Percentiles rank a stretch among this genome's conserved stretches.
phyloP scores from a whole-genome alignment of 2,113 vertebrate genomes.

The Dipodomys spectabilis region DNA sequence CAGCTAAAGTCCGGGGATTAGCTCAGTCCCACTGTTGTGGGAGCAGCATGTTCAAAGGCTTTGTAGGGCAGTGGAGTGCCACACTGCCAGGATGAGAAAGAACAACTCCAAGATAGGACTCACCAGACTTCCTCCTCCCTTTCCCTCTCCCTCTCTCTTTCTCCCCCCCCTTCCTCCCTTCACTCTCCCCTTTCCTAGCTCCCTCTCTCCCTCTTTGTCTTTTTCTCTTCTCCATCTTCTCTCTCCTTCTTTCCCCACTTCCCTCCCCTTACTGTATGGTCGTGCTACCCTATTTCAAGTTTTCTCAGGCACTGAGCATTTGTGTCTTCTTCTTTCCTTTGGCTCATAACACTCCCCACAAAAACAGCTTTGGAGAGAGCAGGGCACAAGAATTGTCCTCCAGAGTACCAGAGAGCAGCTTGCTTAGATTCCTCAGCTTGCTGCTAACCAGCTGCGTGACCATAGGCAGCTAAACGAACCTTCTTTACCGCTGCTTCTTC shows the following conservation, averaged over 20 bases:
- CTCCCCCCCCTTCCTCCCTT: too few species aligned
- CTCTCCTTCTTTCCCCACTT: too few species aligned
- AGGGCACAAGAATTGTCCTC: too few species aligned
- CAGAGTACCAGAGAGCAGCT: too few species aligned
- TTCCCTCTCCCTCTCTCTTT: too few species aligned
- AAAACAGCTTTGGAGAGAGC: not conserved
- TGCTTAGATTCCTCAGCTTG: not conserved
- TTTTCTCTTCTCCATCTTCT: too few species aligned
- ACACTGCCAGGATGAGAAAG: not conserved
- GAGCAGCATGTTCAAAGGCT: not conserved
- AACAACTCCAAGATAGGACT: not conserved
- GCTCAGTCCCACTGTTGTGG: not conserved
- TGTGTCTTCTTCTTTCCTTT: not conserved
- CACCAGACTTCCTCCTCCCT: not conserved
- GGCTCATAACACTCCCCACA: not conserved
- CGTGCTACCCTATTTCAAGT: accelerated
- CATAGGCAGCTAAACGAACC: not conserved
- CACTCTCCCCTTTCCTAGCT: too few species aligned
- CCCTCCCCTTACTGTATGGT: not conserved
- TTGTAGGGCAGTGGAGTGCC: accelerated
- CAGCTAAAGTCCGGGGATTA: slow-evolving; percentile 14
- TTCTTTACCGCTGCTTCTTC: not conserved
- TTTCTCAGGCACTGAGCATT: accelerated
- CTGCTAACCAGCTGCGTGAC: not conserved
- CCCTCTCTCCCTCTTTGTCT: too few species aligned